Evolutionary conservation across 2,113 vertebrate species (phyloP), one percentile per base, ranked within the genome.

Genomic region (Cinclus mexicanus): DNA sequence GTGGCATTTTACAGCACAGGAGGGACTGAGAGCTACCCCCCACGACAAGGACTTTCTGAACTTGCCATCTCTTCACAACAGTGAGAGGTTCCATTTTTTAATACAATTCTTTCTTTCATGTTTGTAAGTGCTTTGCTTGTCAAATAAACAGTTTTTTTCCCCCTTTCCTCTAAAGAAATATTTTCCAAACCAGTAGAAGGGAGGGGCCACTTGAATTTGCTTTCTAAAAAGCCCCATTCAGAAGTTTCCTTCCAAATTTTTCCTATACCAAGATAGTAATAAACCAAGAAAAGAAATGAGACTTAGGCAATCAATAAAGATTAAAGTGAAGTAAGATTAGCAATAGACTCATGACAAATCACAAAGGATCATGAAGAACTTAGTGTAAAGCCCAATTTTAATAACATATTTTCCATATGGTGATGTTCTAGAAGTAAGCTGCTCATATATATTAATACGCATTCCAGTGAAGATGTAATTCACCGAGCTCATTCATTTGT

Each of bases 361-460:
- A 2, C 56, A 82, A 56, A 67, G 12, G 9, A 74, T 23, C 1
- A 2, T 18, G 26, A 71, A 68, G 12, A 20, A 37, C 6, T 28
- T 52, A 28, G 24, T 41, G 33, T 47, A 74, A 74, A 87, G 16
- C 4, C 24, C 7, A 31, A 2, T 53, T 89, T 41, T 50, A 90
- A 37, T 53, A 83, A 65, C 5, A 20, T 2, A 6, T 10, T 57
- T 83, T 41, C 7, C 37, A 35, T 18, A 63, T 2, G 5, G 5
- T 10, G 31, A 35, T 42, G 4, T 67, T 93, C 24, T 64, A 82
- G 26, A 89, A 82, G 24, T 41, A 67, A 75, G 16, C 13, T 39
- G 7, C 1, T 2, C 37, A 39, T 25, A 21, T 53, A 31, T 16
- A 24, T 24, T 80, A 35, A 20, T 42, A 31, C 0, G 0, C 39